These are phyloP conservation scores for Papilio glaucus DNA, from an alignment of 1,140 invertebrate genomes.

Conservation along the genomic window DNA sequence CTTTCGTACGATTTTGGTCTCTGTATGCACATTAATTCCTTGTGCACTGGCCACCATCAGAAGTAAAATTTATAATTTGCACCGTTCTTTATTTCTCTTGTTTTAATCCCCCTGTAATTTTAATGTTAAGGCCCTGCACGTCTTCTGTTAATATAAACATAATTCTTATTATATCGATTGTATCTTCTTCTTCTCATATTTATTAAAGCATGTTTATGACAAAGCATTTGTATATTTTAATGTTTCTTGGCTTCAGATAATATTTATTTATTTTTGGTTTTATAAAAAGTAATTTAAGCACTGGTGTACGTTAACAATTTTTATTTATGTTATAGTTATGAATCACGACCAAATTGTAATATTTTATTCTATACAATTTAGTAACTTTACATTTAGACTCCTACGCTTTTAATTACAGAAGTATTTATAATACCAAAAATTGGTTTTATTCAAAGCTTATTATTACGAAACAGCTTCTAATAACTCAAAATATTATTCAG, in stretches of 20 bases:
- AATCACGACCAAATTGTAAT: constrained; percentile 80
- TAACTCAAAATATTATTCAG: constrained; percentile 41
- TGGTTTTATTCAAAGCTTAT: constrained; percentile 34
- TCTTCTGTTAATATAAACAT: constrained; percentile 42
- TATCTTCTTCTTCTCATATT: constrained; percentile 42
- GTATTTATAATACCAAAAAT: constrained; percentile 32
- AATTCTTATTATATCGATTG: constrained; percentile 25
- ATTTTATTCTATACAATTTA: constrained; percentile 50
- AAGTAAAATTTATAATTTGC: constrained; percentile 29
- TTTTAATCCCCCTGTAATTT: constrained; percentile 46
- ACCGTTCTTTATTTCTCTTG: constrained; percentile 37
- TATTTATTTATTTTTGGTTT: constrained; percentile 42
- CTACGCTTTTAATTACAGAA: constrained; percentile 34
- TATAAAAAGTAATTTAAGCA: constrained; percentile 43
- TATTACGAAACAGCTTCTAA: constrained; percentile 50
- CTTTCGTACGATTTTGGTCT: constrained; percentile 48
- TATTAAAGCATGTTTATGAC: constrained; percentile 48
- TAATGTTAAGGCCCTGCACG: constrained; percentile 48
- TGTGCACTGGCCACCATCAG: constrained; percentile 54
- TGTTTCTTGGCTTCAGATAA: constrained; percentile 38
- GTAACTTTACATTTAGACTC: constrained; percentile 23
- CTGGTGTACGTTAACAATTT: constrained; percentile 44
- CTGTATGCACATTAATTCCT: constrained; percentile 57
- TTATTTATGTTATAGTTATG: constrained; percentile 49
- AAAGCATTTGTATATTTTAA: constrained; percentile 40